These are phyloP conservation scores for Takifugu ocellatus DNA, from an alignment of 2,797 vertebrate species.

Conservation along the genomic window DNA sequence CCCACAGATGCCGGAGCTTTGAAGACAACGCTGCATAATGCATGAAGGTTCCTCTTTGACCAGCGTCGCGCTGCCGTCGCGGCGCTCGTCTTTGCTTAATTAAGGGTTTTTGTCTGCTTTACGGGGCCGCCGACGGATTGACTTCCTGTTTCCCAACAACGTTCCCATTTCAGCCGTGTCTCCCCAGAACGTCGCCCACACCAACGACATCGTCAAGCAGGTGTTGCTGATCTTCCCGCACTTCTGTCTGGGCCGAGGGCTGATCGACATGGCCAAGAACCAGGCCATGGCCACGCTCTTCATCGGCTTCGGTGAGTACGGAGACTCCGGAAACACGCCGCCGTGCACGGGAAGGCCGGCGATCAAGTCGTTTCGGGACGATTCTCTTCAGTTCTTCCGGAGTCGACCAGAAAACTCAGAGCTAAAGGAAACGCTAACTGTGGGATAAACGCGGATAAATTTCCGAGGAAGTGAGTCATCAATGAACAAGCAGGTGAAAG, in stretches of 20 bases:
- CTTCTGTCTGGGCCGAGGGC: conserved; percentile 93
- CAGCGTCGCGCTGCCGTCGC: neutral
- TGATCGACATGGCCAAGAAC: conserved; percentile 98
- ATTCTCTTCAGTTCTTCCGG: neutral
- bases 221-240: conserved; percentile 95
- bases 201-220: conserved; percentile 93
- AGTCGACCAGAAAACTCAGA: too few relatives aligned
- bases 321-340: conserved; percentile 4
- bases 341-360: neutral
- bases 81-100: conserved; percentile 19
- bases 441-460: too few relatives aligned
- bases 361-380: neutral
- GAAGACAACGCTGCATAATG: conserved; percentile 60
- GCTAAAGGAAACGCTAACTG: too few relatives aligned
- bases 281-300: conserved; percentile 90
- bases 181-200: conserved; percentile 81
- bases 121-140: too few relatives aligned
- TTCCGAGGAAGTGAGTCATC: too few relatives aligned
- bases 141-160: too few relatives aligned
- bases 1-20: conserved; percentile 39
- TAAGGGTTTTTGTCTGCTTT: conserved; percentile 34
- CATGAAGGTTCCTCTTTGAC: conserved; percentile 50
- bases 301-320: conserved; percentile 84
- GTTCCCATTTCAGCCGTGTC: neutral
- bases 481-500: too few relatives aligned